These are phyloP conservation scores for Archaeoteleia sp. DNA, from an alignment of 2,888 invertebrate species.

Conservation along the genomic window DNA sequence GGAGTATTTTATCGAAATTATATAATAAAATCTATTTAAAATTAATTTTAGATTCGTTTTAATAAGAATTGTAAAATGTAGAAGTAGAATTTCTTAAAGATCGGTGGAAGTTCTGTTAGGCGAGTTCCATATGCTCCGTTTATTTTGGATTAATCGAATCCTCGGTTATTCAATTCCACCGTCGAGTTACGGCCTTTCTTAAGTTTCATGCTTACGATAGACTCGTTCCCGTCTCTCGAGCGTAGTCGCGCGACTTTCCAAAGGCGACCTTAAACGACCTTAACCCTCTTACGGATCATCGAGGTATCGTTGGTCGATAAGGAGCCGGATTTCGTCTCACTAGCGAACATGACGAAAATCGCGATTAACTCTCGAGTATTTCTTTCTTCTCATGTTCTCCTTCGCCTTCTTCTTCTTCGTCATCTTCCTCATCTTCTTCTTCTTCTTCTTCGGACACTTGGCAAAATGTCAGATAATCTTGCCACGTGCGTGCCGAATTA, in stretches of 20 bases:
- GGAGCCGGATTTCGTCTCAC: slow-evolving; percentile 30
- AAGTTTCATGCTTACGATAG: slow-evolving; percentile 39
- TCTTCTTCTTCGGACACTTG: too few relatives aligned
- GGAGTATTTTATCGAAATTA: too few relatives aligned
- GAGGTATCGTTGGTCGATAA: slow-evolving; percentile 25
- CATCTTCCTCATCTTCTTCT: too few relatives aligned
- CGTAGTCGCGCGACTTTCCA: slow-evolving; percentile 53
- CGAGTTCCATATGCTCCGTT: slow-evolving; percentile 7
- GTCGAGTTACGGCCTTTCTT: slow-evolving; percentile 31
- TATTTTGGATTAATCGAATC: slow-evolving; percentile 38
- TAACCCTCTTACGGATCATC: slow-evolving; percentile 50
- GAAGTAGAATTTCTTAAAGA: too few relatives aligned
- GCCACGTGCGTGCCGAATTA: too few relatives aligned
- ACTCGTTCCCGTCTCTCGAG: slow-evolving; percentile 48
- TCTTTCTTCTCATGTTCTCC: too few relatives aligned
- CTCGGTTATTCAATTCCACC: slow-evolving; percentile 34
- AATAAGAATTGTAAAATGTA: too few relatives aligned
- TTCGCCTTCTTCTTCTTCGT: too few relatives aligned
- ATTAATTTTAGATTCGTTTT: too few relatives aligned
- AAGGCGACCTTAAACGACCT: slow-evolving; percentile 57
- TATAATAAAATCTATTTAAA: too few relatives aligned
- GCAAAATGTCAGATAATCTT: too few relatives aligned
- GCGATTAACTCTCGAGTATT: background rate
- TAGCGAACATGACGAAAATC: slow-evolving; percentile 7
- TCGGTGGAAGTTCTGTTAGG: slow-evolving; percentile 7